Conservation (phyloP, 2,888 invertebrate species). For the Volucella bombylans region DNA sequence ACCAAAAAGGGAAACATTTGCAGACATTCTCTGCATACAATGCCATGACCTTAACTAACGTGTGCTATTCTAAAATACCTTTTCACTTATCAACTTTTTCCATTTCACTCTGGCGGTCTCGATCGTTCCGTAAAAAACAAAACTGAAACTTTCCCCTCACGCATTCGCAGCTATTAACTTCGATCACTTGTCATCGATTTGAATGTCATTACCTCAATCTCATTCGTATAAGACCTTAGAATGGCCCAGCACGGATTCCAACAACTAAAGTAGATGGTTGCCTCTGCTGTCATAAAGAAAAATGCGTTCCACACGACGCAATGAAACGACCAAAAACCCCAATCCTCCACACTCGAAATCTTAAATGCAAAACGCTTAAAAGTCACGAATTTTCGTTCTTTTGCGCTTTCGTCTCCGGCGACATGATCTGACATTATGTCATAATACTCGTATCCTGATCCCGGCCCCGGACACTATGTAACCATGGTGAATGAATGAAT, state of each 20-base stretch:
- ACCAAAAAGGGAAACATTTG: not conserved
- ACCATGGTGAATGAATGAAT: not conserved
- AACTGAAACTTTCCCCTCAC: conserved; percentile 65
- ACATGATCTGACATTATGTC: conserved; percentile 73
- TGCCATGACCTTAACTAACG: conserved; percentile 6
- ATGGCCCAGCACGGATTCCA: conserved; percentile 49
- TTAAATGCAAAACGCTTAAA: conserved; percentile 65
- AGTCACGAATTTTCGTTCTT: conserved; percentile 65
- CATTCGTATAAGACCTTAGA: conserved; percentile 50
- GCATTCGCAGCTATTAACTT: conserved; percentile 48
- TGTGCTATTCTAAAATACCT: not conserved
- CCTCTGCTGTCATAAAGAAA: conserved; percentile 56
- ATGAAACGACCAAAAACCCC: conserved; percentile 30
- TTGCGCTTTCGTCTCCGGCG: conserved; percentile 58
- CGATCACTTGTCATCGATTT: conserved; percentile 70
- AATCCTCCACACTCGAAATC: not conserved
- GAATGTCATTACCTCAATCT: conserved; percentile 64
- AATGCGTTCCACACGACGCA: conserved; percentile 74
- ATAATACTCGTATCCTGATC: conserved; percentile 45
- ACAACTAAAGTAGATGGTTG: conserved; percentile 18
- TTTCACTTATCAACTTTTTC: conserved; percentile 24
- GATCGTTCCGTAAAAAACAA: not conserved
- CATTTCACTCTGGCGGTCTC: not conserved
- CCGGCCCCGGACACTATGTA: conserved; percentile 13
- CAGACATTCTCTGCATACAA: not conserved